These are phyloP conservation scores for Dendronephthya gigantea DNA, from an alignment of 64 coral and sea anemone species.

Conservation along the genomic window DNA sequence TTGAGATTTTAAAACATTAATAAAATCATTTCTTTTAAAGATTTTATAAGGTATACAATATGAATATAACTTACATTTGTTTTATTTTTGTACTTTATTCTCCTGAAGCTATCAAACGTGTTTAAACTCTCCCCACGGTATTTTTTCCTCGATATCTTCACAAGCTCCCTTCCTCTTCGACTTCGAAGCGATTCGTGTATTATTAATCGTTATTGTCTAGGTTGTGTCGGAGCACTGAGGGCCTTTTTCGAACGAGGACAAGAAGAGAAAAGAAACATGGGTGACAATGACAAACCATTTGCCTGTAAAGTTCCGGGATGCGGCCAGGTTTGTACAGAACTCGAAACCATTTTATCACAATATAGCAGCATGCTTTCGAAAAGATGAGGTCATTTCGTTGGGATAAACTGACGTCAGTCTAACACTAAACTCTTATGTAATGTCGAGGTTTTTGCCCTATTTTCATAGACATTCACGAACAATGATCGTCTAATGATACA, in stretches of 20 bases:
- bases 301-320: constrained; percentile 70
- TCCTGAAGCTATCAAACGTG: too few relatives aligned
- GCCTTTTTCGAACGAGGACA: neutral
- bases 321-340: constrained; percentile 66
- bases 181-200: neutral
- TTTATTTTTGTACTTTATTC: too few relatives aligned
- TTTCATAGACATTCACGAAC: constrained; percentile 79
- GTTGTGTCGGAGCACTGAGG: neutral
- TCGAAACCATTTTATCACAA: constrained; percentile 28
- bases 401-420: constrained; percentile 86
- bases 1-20: too few relatives aligned
- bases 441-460: constrained; percentile 17
- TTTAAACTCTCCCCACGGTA: too few relatives aligned
- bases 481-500: constrained; percentile 86
- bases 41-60: too few relatives aligned
- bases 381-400: constrained; percentile 60
- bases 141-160: neutral
- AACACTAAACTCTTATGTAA: constrained; percentile 43
- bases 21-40: too few relatives aligned
- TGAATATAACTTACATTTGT: too few relatives aligned
- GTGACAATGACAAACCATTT: constrained; percentile 83
- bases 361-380: constrained; percentile 42
- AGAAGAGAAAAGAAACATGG: constrained; percentile 47
- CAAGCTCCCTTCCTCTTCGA: neutral
- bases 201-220: too few relatives aligned